phyloP scores from a whole-genome alignment of 1,140 invertebrate genomes.

The Papilio polyxenes region DNA sequence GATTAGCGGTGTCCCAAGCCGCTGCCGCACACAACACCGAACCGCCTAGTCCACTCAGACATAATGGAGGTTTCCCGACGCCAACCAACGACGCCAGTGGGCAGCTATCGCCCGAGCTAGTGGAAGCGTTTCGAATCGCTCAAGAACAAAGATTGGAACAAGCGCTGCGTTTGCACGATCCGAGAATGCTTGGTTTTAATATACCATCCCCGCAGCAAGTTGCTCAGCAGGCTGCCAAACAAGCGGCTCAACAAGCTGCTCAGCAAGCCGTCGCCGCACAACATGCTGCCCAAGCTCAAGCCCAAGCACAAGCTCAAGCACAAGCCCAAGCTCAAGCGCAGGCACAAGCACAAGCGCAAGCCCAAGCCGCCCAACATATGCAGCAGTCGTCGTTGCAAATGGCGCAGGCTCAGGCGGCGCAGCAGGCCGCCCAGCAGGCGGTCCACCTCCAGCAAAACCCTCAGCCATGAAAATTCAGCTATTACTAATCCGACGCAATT shows the following conservation, averaged over 20 bases:
- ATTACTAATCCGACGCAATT: slow-evolving; percentile 81
- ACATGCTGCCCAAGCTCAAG: slow-evolving; percentile 64
- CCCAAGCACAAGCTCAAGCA: slow-evolving; percentile 61
- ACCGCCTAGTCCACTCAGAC: slow-evolving; percentile 70
- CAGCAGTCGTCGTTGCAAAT: slow-evolving; percentile 61
- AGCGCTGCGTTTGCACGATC: slow-evolving; percentile 87
- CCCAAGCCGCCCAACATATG: slow-evolving; percentile 61
- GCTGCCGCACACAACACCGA: slow-evolving; percentile 76
- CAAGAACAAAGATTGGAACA: slow-evolving; percentile 91
- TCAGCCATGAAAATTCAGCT: slow-evolving; percentile 81
- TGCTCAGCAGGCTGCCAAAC: slow-evolving; percentile 58
- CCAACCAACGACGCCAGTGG: slow-evolving; percentile 71
- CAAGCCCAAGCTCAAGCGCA: slow-evolving; percentile 58
- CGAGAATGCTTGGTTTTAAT: slow-evolving; percentile 79
- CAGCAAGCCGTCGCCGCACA: slow-evolving; percentile 63
- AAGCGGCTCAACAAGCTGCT: slow-evolving; percentile 58
- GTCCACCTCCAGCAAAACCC: slow-evolving; percentile 78
- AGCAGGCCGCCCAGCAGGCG: slow-evolving; percentile 76
- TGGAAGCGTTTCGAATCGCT: slow-evolving; percentile 86
- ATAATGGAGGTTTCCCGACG: slow-evolving; percentile 77
- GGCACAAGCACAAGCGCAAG: slow-evolving; percentile 51
- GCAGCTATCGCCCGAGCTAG: slow-evolving; percentile 82
- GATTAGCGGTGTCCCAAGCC: slow-evolving; percentile 86
- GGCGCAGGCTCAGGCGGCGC: slow-evolving; percentile 63
- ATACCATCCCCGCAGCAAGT: slow-evolving; percentile 71